Conservation (phyloP, 2,888 invertebrate species). For the Hybos culiciformis region DNA sequence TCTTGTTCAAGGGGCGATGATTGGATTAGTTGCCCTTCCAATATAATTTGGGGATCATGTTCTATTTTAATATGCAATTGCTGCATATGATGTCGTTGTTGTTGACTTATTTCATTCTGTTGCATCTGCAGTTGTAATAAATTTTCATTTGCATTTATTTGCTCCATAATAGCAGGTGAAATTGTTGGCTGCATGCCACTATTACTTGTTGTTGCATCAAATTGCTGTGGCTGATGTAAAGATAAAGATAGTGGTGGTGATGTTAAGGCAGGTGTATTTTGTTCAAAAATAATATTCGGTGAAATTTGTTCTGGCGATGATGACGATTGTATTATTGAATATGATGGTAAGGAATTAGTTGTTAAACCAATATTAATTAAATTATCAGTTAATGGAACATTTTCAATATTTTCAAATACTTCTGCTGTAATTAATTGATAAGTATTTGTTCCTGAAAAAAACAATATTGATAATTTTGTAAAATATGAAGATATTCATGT, state of each 20-base stretch:
- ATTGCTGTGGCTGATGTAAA: not conserved
- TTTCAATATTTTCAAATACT: conserved; percentile 49
- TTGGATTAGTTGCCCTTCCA: conserved; percentile 9
- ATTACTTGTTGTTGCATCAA: not conserved
- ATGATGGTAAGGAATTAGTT: not conserved
- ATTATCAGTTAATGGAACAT: conserved; percentile 18
- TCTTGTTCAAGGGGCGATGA: conserved; percentile 10
- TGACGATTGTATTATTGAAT: conserved; percentile 3
- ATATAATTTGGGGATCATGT: conserved; percentile 6
- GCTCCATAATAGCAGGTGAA: conserved; percentile 9
- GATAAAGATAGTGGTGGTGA: conserved; percentile 5
- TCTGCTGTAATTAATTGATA: conserved; percentile 48
- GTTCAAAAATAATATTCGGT: not conserved
- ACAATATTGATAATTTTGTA: too few species aligned
- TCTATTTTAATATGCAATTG: not conserved
- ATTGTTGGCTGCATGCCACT: conserved; percentile 6
- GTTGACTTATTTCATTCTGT: not conserved
- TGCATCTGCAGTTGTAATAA: conserved; percentile 2
- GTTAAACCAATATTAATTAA: conserved; percentile 10
- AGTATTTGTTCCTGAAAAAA: too few species aligned
- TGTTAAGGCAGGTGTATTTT: conserved; percentile 12
- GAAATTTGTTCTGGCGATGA: conserved; percentile 8
- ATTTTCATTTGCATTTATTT: conserved; percentile 1
- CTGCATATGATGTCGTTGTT: not conserved
- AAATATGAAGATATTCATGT: too few species aligned